Conservation (phyloP, 2,113 vertebrate species). For the Psittacara wagleri region DNA sequence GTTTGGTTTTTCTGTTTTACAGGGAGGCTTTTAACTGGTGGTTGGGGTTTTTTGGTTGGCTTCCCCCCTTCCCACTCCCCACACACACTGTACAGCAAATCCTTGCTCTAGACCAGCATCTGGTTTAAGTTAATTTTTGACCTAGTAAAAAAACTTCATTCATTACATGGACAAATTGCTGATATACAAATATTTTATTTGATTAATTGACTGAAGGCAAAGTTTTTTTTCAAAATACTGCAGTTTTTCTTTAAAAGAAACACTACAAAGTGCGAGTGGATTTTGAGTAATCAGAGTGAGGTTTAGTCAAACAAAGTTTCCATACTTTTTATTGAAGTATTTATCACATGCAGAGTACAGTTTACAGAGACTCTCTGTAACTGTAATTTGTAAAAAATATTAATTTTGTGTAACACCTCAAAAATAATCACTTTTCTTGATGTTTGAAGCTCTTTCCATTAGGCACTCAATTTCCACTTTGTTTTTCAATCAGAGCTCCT, state of each 20-base stretch:
- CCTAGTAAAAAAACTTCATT: background rate
- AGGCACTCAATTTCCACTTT: conserved; percentile 72
- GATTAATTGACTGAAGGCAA: conserved; percentile 52
- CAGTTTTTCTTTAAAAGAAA: conserved; percentile 6
- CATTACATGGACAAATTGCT: conserved; percentile 50
- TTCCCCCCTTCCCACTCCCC: background rate
- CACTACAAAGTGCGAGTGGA: background rate
- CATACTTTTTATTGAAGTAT: background rate
- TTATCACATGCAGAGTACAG: background rate
- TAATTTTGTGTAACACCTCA: background rate
- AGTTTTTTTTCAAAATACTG: background rate
- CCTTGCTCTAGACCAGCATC: background rate
- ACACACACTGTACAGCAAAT: background rate
- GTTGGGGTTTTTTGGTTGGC: background rate
- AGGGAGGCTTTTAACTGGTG: background rate
- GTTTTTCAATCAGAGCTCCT: conserved; percentile 70
- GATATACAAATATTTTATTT: conserved; percentile 54
- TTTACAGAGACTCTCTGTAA: background rate
- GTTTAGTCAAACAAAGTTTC: conserved; percentile 8
- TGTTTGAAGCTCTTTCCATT: background rate
- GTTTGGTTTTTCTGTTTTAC: background rate
- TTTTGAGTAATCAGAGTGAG: background rate
- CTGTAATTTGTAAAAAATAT: background rate
- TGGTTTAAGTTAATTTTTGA: conserved; percentile 52
- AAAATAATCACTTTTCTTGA: background rate